Evolutionary conservation across 2,113 vertebrate species (phyloP).

Genomic region (Syngnathoides biaculeatus): DNA sequence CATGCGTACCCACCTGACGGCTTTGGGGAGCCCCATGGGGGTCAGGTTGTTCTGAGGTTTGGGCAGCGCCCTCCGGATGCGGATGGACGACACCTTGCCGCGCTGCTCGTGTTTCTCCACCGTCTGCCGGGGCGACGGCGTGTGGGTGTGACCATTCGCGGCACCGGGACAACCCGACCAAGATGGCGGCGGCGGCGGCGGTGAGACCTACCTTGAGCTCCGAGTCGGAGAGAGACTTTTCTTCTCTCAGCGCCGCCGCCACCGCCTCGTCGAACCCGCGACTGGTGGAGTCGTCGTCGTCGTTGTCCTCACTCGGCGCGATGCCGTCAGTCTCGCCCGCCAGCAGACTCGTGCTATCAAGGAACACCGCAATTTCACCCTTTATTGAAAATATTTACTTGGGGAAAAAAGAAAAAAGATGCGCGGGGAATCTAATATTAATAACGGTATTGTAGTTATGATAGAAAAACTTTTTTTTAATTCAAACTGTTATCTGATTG

Average conservation of each 20-base stretch:
- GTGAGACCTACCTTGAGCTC: conserved; percentile 74
- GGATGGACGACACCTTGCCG: conserved; percentile 83
- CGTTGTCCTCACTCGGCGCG: conserved; percentile 42
- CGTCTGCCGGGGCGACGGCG: conserved; percentile 22
- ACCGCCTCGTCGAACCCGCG: conserved; percentile 55
- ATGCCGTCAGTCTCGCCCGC: conserved; percentile 33
- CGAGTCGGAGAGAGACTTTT: conserved; percentile 74
- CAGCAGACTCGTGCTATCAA: conserved; percentile 22
- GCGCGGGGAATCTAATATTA: too few species aligned
- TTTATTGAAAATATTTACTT: too few species aligned
- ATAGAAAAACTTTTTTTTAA: too few species aligned
- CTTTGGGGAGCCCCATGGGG: conserved; percentile 85
- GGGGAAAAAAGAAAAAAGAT: too few species aligned
- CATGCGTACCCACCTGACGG: conserved; percentile 65
- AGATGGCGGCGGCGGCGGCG: background rate
- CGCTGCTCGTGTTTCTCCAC: conserved; percentile 54
- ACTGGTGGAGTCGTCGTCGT: conserved; percentile 54
- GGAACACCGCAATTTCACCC: background rate
- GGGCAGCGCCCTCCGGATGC: conserved; percentile 79
- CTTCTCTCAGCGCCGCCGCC: conserved; percentile 53
- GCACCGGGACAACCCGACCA: background rate
- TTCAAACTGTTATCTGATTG: too few species aligned
- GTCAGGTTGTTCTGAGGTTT: conserved; percentile 82
- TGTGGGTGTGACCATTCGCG: background rate
- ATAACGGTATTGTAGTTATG: too few species aligned